These are phyloP conservation scores for Latrodectus elegans DNA, from an alignment of 2,888 invertebrate genomes.

Conservation along the genomic window DNA sequence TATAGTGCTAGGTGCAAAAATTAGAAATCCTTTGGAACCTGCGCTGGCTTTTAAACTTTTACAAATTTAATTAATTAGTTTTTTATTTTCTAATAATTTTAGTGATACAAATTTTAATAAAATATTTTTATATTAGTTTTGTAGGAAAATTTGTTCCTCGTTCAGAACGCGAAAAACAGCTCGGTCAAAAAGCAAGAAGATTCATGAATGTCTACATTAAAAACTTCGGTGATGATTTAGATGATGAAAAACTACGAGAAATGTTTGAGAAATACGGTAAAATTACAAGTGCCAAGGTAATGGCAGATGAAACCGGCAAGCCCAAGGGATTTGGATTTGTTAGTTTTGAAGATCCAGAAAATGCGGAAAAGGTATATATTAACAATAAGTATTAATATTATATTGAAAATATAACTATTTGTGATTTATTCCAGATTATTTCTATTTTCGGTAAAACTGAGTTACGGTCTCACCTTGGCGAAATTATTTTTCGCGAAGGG, in stretches of 20 bases:
- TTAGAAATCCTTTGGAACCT: too few species aligned
- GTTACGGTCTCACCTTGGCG: not conserved
- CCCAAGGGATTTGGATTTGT: slow-evolving; percentile 99
- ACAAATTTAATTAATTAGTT: too few species aligned
- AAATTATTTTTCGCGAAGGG: not conserved
- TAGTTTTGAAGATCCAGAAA: slow-evolving; percentile 96
- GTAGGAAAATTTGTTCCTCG: slow-evolving; percentile 98
- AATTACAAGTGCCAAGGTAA: slow-evolving; percentile 93
- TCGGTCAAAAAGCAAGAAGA: slow-evolving; percentile 92
- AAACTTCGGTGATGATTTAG: slow-evolving; percentile 96
- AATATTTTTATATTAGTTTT: slow-evolving; percentile 76
- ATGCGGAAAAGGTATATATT: slow-evolving; percentile 84
- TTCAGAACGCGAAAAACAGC: slow-evolving; percentile 97
- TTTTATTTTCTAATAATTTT: too few species aligned
- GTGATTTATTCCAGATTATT: not conserved
- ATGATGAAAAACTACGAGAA: slow-evolving; percentile 89
- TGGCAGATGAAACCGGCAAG: slow-evolving; percentile 91
- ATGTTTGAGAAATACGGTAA: slow-evolving; percentile 95
- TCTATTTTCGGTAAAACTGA: not conserved
- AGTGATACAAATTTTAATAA: too few species aligned
- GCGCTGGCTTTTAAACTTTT: too few species aligned
- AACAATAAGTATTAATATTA: not conserved
- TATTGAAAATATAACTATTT: not conserved
- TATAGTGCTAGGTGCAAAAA: too few species aligned
- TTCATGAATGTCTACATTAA: slow-evolving; percentile 99